Percentiles rank a stretch among this genome's conserved stretches.
phyloP scores from a whole-genome alignment of 2,113 vertebrate genomes.

The Anseranas semipalmata region DNA sequence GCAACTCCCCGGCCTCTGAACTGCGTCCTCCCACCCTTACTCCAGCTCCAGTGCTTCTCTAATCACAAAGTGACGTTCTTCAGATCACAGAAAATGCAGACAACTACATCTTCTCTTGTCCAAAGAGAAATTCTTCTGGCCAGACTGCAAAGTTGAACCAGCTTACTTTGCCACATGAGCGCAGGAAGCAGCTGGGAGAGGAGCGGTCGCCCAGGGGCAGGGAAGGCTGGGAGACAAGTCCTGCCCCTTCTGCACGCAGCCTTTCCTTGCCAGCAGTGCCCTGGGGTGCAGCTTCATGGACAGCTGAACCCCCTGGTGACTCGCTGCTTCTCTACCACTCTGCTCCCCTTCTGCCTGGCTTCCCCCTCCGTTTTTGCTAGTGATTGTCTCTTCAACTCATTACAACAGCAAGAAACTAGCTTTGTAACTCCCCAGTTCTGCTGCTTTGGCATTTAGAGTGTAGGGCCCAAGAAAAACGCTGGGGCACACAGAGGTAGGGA shows the following conservation, averaged over 20 bases:
- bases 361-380: not conserved
- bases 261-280: not conserved
- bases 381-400: not conserved
- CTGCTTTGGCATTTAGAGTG: not conserved
- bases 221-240: not conserved
- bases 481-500: not conserved
- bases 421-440: not conserved
- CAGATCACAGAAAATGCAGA: not conserved
- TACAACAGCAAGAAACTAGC: not conserved
- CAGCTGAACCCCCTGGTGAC: not conserved
- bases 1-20: not conserved
- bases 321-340: not conserved
- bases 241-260: not conserved
- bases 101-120: not conserved
- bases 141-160: not conserved
- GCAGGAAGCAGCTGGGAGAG: not conserved
- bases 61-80: not conserved
- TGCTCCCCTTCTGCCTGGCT: not conserved
- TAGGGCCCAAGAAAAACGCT: not conserved
- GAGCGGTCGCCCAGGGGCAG: not conserved
- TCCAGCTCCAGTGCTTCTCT: not conserved
- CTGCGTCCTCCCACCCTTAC: not conserved
- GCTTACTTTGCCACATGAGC: not conserved
- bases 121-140: not conserved
- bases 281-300: not conserved